Evolutionary conservation across 1,140 invertebrate genomes (phyloP), one percentile per base, ranked within the genome.

Genomic region (Drosophila micromelanica): DNA sequence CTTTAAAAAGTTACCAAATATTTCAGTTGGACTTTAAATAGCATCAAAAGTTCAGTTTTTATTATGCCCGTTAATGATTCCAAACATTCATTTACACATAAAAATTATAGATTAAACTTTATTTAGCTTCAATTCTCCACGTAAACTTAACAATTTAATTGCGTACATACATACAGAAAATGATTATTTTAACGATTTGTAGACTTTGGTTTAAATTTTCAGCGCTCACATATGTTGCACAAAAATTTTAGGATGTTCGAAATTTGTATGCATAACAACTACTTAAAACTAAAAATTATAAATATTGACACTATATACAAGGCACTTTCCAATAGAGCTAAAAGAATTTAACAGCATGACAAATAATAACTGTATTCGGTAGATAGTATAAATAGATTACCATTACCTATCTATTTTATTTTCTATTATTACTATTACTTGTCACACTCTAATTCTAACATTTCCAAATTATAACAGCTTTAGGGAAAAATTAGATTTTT

Each of bases 221-320:
- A 38, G 38, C 45, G 13, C 42, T 32, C 42, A 42, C 5, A 52
- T 51, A 62, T 52, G 37, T 60, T 49, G 30, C 35, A 61, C 30
- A 57, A 70, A 65, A 13, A 48, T 35, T 20, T 70, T 17, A 57
- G 54, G 17, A 37, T 57, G 17, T 38, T 69, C 30, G 17, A 43
- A 72, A 67, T 32, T 38, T 15, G 23, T 65, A 23, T 48, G 4
- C 9, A 45, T 52, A 37, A 59, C 30, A 45, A 52, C 38, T 38
- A 46, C 46, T 38, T 54, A 67, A 30, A 42, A 57, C 5, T 54
- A 48, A 57, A 42, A 63, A 40, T 55, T 73, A 73, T 73, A 69
- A 69, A 73, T 73, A 69, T 55, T 42, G 48, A 73, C 35, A 55
- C 37, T 73, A 73, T 73, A 37, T 73, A 73, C 71, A 73, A 69